These are phyloP conservation scores for Brachionus manjavacas DNA, from an alignment of 1,140 invertebrate genomes.

Conservation along the genomic window DNA sequence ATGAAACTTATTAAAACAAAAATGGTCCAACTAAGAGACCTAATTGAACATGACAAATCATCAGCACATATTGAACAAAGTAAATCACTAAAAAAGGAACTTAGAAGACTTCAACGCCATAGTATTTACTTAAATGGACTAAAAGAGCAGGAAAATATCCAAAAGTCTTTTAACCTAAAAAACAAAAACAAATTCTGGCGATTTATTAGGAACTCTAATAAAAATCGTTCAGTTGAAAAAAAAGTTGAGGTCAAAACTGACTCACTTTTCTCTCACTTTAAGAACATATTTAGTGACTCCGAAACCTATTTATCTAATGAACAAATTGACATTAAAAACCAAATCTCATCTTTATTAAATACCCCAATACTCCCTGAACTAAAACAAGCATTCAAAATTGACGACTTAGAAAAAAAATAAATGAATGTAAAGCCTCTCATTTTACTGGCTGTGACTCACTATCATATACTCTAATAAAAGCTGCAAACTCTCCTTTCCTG, in stretches of 20 bases:
- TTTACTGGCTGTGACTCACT: too few relatives aligned
- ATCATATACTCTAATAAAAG: too few relatives aligned
- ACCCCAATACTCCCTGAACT: too few relatives aligned
- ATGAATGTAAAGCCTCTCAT: too few relatives aligned
- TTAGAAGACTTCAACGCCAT: not conserved
- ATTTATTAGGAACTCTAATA: not conserved
- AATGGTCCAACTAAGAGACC: not conserved
- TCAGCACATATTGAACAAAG: not conserved
- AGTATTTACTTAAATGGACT: not conserved
- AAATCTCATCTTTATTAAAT: too few relatives aligned
- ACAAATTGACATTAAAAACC: too few relatives aligned
- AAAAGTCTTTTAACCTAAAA: not conserved
- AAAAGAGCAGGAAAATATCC: not conserved
- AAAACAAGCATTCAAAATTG: too few relatives aligned
- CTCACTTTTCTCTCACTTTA: not conserved
- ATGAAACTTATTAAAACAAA: not conserved
- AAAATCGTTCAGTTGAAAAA: too few relatives aligned
- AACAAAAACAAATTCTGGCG: not conserved
- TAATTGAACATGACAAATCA: not conserved
- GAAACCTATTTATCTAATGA: too few relatives aligned
- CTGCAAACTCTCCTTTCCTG: too few relatives aligned
- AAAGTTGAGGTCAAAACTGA: not conserved
- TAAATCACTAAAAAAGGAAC: not conserved
- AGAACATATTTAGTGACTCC: too few relatives aligned
- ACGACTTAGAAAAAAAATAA: too few relatives aligned